Conservation (phyloP, 2,113 vertebrate genomes). For the Lycocorax pyrrhopterus region DNA sequence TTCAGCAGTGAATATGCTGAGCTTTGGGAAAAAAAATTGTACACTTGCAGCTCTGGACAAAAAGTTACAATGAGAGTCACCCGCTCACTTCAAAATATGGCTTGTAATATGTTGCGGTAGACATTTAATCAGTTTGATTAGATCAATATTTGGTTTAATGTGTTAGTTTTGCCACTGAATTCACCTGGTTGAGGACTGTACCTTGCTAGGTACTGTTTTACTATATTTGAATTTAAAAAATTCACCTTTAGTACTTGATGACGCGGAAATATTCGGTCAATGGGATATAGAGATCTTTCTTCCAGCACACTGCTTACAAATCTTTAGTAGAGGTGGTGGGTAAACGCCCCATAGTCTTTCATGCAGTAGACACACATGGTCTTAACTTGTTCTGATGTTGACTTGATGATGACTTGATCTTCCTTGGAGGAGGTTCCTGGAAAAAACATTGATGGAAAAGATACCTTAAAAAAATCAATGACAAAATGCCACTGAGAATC, state of each 20-base stretch:
- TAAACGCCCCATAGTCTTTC: not conserved
- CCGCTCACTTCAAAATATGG: not conserved
- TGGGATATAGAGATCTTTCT: not conserved
- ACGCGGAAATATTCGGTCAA: not conserved
- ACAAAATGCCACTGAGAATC: slow-evolving; percentile 17
- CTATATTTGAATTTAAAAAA: not conserved
- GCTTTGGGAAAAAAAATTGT: not conserved
- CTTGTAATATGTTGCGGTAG: not conserved
- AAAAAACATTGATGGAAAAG: slow-evolving; percentile 46
- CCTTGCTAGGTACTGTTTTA: not conserved
- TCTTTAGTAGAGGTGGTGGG: not conserved
- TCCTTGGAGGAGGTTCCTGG: not conserved
- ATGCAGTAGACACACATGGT: not conserved
- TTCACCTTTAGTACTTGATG: not conserved
- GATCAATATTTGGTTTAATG: not conserved
- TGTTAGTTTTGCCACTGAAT: not conserved
- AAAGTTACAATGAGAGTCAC: not conserved
- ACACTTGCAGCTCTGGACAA: not conserved
- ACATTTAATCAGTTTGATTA: not conserved
- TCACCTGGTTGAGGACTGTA: not conserved
- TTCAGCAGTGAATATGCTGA: not conserved
- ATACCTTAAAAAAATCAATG: slow-evolving; percentile 56
- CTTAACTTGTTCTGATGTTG: not conserved
- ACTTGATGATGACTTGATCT: not conserved
- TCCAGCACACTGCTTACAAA: not conserved